Percentiles rank a stretch among this genome's conserved stretches.
Evolutionary conservation across 2,888 invertebrate species (phyloP).

Genomic region (Pristionchus maxplancki): DNA sequence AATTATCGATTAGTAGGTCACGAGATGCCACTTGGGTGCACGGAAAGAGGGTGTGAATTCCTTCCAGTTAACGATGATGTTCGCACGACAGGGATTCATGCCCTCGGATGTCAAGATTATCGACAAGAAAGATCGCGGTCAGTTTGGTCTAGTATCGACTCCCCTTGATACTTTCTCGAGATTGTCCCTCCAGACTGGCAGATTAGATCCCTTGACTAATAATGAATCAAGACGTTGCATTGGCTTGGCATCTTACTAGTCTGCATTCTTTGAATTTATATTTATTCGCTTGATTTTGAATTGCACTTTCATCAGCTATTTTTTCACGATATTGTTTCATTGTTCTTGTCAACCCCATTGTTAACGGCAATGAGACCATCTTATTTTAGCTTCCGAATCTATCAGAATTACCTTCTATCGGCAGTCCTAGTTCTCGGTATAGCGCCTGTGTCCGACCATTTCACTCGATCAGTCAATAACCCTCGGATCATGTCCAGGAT

Average conservation of each 20-base stretch:
- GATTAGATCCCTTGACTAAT: background rate
- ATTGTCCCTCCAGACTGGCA: background rate
- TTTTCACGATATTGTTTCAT: background rate
- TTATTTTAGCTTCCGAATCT: background rate
- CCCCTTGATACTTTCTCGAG: background rate
- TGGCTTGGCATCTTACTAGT: background rate
- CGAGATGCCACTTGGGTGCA: background rate
- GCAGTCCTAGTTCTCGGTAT: background rate
- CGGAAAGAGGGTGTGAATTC: slow-evolving; percentile 14
- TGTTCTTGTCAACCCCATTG: background rate
- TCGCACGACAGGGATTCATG: slow-evolving; percentile 49
- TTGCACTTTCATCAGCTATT: background rate
- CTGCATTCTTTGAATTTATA: background rate
- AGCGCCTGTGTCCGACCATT: background rate
- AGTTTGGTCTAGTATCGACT: background rate
- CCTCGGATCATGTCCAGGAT: slow-evolving; percentile 36
- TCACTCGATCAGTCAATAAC: slow-evolving; percentile 13
- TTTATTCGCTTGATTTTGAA: background rate
- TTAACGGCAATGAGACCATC: background rate
- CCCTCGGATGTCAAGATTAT: slow-evolving; percentile 43
- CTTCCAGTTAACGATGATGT: slow-evolving; percentile 48
- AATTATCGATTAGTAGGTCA: slow-evolving; percentile 32
- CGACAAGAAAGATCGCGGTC: slow-evolving; percentile 46
- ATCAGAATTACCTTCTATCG: background rate
- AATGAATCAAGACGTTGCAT: background rate